A percentile compares a stretch with the other conserved stretches of the same genome.
phyloP scores from a whole-genome alignment of 2,888 invertebrate genomes.

The Spodoptera littoralis region DNA sequence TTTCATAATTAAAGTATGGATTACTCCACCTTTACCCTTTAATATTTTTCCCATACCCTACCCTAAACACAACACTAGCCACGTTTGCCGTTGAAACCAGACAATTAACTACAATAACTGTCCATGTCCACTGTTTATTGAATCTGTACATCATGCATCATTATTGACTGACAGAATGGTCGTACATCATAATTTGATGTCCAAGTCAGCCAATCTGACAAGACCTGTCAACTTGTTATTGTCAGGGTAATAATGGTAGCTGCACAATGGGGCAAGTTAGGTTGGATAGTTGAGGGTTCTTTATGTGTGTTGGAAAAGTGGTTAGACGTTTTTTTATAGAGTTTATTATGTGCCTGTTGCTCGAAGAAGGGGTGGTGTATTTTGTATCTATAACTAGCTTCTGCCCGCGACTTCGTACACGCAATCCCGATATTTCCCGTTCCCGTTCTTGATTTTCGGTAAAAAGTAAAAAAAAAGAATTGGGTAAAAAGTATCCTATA shows the following conservation, averaged over 20 bases:
- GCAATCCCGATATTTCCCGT: no score
- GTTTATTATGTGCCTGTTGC: no score
- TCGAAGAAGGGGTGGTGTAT: no score
- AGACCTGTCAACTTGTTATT: constrained; percentile 49
- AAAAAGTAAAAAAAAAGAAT: no score
- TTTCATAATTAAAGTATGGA: no score
- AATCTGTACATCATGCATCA: constrained; percentile 42
- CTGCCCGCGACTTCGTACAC: no score
- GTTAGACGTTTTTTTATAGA: constrained; percentile 11
- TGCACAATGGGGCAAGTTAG: constrained; percentile 43
- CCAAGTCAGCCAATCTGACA: constrained; percentile 47
- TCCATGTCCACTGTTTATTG: constrained; percentile 52
- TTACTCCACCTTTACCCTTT: no score
- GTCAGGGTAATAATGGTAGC: constrained; percentile 24
- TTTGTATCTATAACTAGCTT: no score
- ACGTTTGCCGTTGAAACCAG: constrained; percentile 18
- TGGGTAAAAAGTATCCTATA: no score
- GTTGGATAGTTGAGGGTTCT: constrained; percentile 28
- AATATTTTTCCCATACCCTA: no score
- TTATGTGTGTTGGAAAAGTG: constrained; percentile 18
- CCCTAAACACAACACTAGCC: no score
- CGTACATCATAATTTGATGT: constrained; percentile 49
- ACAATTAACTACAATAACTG: constrained; percentile 41
- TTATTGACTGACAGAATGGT: constrained; percentile 30
- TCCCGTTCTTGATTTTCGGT: no score